Evolutionary conservation across 2,888 invertebrate genomes (phyloP).

Genomic region (Sinelater perroti): DNA sequence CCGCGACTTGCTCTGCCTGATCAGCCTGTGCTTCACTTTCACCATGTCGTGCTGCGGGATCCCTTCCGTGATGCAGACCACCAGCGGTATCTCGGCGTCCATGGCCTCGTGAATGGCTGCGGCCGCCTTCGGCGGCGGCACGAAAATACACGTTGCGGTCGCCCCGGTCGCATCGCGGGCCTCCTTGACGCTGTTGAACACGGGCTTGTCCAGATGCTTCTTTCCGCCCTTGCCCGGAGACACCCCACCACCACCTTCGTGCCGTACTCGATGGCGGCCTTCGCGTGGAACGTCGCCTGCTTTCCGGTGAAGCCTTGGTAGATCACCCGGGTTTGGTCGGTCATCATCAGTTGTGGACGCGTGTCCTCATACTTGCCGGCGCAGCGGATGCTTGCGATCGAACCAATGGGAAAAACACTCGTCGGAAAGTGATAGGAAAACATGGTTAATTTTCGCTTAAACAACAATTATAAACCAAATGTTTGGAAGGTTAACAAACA

Average conservation of each 20-base stretch:
- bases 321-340: constrained; percentile 72
- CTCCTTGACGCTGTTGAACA: constrained; percentile 64
- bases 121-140: constrained; percentile 78
- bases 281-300: constrained; percentile 74
- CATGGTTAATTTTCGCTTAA: too few species aligned
- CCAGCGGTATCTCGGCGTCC: constrained; percentile 74
- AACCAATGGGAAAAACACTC: background rate
- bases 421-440: background rate
- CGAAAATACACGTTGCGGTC: constrained; percentile 79
- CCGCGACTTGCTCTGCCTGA: constrained; percentile 73
- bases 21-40: constrained; percentile 71
- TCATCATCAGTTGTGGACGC: constrained; percentile 44
- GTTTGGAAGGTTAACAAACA: too few species aligned
- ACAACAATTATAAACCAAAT: too few species aligned
- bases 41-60: constrained; percentile 87
- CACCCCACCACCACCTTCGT: constrained; percentile 84
- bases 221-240: constrained; percentile 83
- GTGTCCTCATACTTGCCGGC: constrained; percentile 38
- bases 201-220: constrained; percentile 79
- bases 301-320: constrained; percentile 86
- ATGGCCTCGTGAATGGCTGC: constrained; percentile 74
- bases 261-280: constrained; percentile 82
- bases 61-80: constrained; percentile 67
- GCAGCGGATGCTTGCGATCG: background rate
- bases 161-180: constrained; percentile 74